Evolutionary conservation across 2,797 vertebrate genomes (phyloP).

Genomic region (Apogon hyalosoma): DNA sequence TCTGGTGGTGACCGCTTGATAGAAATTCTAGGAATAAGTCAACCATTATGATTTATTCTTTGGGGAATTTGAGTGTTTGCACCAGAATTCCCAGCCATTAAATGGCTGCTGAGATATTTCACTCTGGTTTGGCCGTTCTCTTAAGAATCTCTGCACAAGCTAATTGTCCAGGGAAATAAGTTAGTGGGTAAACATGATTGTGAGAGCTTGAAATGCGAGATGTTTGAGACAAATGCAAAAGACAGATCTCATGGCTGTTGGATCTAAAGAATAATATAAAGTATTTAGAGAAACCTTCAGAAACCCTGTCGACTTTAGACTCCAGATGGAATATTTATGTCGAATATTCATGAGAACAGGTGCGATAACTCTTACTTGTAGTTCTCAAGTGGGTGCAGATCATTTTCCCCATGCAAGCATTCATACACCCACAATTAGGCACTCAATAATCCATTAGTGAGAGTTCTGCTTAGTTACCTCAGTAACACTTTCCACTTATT

Average conservation of each 20-base stretch:
- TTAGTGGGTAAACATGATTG: neutral
- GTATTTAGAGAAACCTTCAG: slow-evolving; percentile 3
- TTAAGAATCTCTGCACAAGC: neutral
- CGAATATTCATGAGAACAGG: neutral
- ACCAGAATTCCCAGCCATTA: neutral
- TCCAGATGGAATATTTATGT: neutral
- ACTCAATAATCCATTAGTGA: slow-evolving; percentile 50
- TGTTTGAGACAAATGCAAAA: neutral
- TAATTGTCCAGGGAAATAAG: slow-evolving; percentile 1
- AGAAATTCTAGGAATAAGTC: neutral
- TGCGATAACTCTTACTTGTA: slow-evolving; percentile 12
- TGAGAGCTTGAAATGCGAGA: neutral
- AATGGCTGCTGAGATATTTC: slow-evolving; percentile 11
- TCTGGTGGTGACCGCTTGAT: neutral
- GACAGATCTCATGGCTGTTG: neutral
- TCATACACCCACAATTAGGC: slow-evolving; percentile 29
- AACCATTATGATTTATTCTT: neutral
- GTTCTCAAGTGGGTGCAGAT: slow-evolving; percentile 9
- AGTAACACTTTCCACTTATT: slow-evolving; percentile 43
- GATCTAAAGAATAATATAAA: neutral
- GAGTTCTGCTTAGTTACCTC: slow-evolving; percentile 53
- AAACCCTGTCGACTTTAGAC: neutral
- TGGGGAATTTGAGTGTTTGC: neutral
- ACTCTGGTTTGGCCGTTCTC: neutral
- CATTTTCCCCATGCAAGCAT: slow-evolving; percentile 9